These are phyloP conservation scores for Agonopterix subpropinquella DNA, from an alignment of 2,888 invertebrate genomes.

Conservation along the genomic window DNA sequence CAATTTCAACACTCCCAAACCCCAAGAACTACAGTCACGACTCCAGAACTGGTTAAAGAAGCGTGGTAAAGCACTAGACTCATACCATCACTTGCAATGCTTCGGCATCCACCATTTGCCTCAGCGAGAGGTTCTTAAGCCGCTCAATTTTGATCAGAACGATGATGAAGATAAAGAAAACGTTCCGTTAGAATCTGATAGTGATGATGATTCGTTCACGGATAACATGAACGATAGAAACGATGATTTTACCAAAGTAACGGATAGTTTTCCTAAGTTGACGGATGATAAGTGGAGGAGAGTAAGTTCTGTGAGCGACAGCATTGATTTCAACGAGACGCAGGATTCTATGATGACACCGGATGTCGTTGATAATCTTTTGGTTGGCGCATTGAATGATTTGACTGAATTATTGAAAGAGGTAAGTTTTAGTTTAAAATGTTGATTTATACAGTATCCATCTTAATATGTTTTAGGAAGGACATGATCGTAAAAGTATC, in stretches of 20 bases:
- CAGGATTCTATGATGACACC: constrained; percentile 33
- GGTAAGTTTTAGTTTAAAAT: constrained; percentile 34
- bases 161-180: constrained; percentile 74
- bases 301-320: constrained; percentile 42
- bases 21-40: constrained; percentile 52
- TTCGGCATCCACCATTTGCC: constrained; percentile 58
- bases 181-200: constrained; percentile 52
- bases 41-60: constrained; percentile 71
- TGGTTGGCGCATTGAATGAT: constrained; percentile 67
- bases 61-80: constrained; percentile 60
- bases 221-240: constrained; percentile 43
- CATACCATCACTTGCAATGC: constrained; percentile 72
- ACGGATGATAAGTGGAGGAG: constrained; percentile 41
- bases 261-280: not conserved
- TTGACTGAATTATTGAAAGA: constrained; percentile 67
- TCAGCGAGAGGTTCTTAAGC: constrained; percentile 15
- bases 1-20: constrained; percentile 51
- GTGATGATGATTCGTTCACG: constrained; percentile 52
- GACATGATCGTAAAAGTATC: too few relatives aligned
- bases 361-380: constrained; percentile 38
- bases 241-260: not conserved
- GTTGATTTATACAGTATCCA: too few relatives aligned
- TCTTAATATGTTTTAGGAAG: too few relatives aligned
- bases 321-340: constrained; percentile 41
- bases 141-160: constrained; percentile 19